These are phyloP conservation scores for Calliphora vicina DNA, from an alignment of 1,140 invertebrate species.

Conservation along the genomic window DNA sequence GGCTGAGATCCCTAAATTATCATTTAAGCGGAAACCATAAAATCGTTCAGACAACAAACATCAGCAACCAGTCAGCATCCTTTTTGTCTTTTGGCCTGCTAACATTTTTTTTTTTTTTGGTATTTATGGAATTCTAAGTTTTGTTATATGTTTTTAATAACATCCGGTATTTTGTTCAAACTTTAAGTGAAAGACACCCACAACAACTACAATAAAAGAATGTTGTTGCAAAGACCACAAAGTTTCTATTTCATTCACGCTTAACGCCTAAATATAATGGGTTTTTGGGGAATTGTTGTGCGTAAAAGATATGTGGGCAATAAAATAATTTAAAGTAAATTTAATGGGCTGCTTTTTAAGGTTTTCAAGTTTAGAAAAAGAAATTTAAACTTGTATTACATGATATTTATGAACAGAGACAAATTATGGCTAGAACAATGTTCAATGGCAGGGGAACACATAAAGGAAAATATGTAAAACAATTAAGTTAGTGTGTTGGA, in stretches of 20 bases:
- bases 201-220: not conserved
- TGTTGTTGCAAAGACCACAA: slow-evolving; percentile 3
- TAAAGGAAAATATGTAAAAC: too few relatives aligned
- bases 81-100: not conserved
- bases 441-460: too few relatives aligned
- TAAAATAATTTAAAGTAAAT: slow-evolving; percentile 35
- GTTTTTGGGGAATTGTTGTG: slow-evolving; percentile 28
- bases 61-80: not conserved
- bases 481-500: too few relatives aligned
- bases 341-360: not conserved
- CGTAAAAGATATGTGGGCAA: slow-evolving; percentile 21
- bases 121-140: slow-evolving; percentile 33
- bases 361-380: not conserved
- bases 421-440: too few relatives aligned
- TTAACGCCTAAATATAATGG: slow-evolving; percentile 34
- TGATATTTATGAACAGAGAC: not conserved
- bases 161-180: slow-evolving; percentile 23
- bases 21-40: slow-evolving; percentile 33
- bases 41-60: not conserved
- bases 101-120: not conserved
- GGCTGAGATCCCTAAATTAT: slow-evolving; percentile 10
- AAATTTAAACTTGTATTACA: slow-evolving; percentile 11
- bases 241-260: not conserved
- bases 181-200: slow-evolving; percentile 23
- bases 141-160: slow-evolving; percentile 34